A percentile compares a stretch with the other conserved stretches of the same genome.
Evolutionary conservation across 2,113 vertebrate genomes (phyloP).

Genomic region (Mormoops blainvillei): DNA sequence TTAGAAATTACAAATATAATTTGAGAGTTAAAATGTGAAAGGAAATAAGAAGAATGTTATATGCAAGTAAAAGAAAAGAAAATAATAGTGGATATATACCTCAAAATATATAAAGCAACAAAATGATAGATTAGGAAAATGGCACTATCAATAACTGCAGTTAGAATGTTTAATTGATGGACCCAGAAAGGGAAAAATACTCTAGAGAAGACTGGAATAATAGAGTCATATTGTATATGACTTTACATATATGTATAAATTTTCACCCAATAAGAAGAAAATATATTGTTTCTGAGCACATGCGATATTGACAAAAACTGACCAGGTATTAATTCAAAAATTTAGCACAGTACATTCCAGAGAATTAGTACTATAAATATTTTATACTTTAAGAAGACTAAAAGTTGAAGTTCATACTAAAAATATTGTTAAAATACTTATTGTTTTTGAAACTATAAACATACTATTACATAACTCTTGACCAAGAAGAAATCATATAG

Average conservation of each 20-base stretch:
- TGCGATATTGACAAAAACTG: neutral
- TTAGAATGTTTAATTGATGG: neutral
- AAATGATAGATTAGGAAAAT: neutral
- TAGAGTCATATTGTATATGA: neutral
- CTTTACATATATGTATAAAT: neutral
- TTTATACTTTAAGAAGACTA: neutral
- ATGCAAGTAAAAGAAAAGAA: neutral
- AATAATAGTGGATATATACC: neutral
- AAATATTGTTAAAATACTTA: neutral
- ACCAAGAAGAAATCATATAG: neutral
- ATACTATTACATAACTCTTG: neutral
- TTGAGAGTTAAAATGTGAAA: neutral
- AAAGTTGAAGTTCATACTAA: neutral
- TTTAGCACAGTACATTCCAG: neutral
- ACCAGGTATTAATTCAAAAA: neutral
- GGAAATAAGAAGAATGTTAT: neutral
- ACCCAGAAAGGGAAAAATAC: neutral
- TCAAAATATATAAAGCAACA: neutral
- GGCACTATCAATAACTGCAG: neutral
- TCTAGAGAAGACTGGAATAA: neutral
- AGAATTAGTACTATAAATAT: neutral
- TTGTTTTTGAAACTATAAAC: neutral
- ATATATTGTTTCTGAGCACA: neutral
- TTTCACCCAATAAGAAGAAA: neutral
- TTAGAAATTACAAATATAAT: neutral